Evolutionary conservation across 2,888 invertebrate species (phyloP).

Genomic region (Acleris cristana): DNA sequence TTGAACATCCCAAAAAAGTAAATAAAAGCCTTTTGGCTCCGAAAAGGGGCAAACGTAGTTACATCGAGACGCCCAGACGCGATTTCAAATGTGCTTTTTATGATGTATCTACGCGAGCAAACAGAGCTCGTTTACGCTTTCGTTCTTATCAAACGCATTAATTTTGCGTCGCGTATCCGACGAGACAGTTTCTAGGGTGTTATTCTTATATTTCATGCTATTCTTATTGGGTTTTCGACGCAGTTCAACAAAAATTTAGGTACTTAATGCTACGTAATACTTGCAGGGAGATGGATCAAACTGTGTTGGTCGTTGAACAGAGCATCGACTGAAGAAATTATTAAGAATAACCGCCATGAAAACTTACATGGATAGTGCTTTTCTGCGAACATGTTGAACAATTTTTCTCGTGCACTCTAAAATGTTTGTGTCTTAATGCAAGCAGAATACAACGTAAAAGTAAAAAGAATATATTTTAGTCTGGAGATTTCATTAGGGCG

Average conservation of each 20-base stretch:
- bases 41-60: constrained; percentile 56
- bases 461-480: no score
- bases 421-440: not conserved
- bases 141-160: constrained; percentile 34
- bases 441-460: not conserved
- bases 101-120: constrained; percentile 45
- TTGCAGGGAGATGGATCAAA: no score
- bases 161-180: constrained; percentile 20
- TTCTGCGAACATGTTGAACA: constrained; percentile 7
- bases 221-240: no score
- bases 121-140: constrained; percentile 39
- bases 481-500: no score
- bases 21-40: constrained; percentile 57
- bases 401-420: constrained; percentile 10
- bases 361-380: constrained; percentile 2
- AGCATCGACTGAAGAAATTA: no score
- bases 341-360: not conserved
- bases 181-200: constrained; percentile 6
- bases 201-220: no score
- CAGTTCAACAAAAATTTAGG: no score
- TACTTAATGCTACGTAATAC: no score
- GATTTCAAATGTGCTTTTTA: constrained; percentile 53
- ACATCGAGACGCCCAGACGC: constrained; percentile 50
- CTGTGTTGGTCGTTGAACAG: no score
- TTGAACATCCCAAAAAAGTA: constrained; percentile 70